Evolutionary conservation across 1,140 invertebrate genomes (phyloP), one percentile per base, ranked within the genome.

Genomic region (Psix sp.): DNA sequence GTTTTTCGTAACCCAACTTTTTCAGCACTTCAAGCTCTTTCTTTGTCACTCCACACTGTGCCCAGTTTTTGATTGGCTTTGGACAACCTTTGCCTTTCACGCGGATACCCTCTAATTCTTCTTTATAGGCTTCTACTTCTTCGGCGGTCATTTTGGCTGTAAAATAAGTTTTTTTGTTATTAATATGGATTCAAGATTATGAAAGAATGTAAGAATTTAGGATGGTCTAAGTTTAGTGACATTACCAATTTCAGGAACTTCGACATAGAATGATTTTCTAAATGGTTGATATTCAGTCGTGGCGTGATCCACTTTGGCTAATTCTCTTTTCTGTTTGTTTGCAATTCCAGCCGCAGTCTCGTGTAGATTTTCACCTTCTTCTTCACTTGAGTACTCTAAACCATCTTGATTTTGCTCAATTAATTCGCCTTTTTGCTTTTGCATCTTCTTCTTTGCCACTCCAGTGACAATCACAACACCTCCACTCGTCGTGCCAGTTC

Each of bases 401-500:
- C 95, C 96, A 87, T 99, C 97, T 87, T 97, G 94, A 88, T 99
- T 98, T 81, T 98, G 96, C 84, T 98, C 96, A 78, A 99, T 98
- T 0, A 99, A 85, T 88, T 99, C 97, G 49, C 97, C 96, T 51
- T 94, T 93, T 31, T 93, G 91, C 74, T 90, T 90, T 35, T 90
- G 88, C 15, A 90, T 89, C 79, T 93, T 94, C 79, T 94, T 94
- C 81, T 97, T 98, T 11, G 95, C 95, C 5, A 96, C 93, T 7
- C 95, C 96, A n/a, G 94, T 95, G 3, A 97, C 90, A 51, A 96
- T 94, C 6, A 95, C 91, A 0, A 96, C 90, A 14, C 92, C 90
- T 18, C 84, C 83, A 7, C 74, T 81, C 18, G 83, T 79, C 2
- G 82, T 78, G n/a, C 29, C 73, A 43, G 38, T 24, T 26, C n/a